Percentiles rank a stretch among this genome's conserved stretches.
Evolutionary conservation across 2,113 vertebrate species (phyloP).

Genomic region (Plecotus auritus): DNA sequence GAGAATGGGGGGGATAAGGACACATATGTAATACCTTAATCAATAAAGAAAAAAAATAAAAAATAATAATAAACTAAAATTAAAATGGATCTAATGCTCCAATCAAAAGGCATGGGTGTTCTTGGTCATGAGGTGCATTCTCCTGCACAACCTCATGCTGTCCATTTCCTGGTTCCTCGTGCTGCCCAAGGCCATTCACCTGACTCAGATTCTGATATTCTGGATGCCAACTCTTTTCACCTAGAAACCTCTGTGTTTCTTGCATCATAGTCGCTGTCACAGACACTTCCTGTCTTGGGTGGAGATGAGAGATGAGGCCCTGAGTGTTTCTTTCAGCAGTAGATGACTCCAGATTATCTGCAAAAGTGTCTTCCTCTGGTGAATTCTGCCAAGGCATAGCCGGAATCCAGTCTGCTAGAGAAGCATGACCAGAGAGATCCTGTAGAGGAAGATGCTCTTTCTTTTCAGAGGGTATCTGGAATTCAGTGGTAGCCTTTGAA

Average conservation of each 20-base stretch:
- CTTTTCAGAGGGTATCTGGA: conserved; percentile 53
- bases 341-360: conserved; percentile 46
- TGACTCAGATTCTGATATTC: conserved; percentile 32
- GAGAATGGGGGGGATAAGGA: too few relatives aligned
- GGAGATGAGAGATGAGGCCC: conserved; percentile 48
- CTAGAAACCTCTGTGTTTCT: not conserved
- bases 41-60: too few relatives aligned
- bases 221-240: not conserved
- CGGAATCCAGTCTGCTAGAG: conserved; percentile 17
- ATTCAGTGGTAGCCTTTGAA: conserved; percentile 50
- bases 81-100: too few relatives aligned
- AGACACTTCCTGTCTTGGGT: conserved; percentile 46
- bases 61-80: too few relatives aligned
- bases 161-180: conserved; percentile 35
- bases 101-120: not conserved
- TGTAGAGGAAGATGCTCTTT: conserved; percentile 50
- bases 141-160: not conserved
- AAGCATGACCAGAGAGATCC: conserved; percentile 60
- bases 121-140: not conserved
- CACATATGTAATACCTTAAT: too few relatives aligned
- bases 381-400: conserved; percentile 58
- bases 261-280: not conserved
- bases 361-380: conserved; percentile 33
- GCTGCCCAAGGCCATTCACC: not conserved
- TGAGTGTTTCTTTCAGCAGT: not conserved